These are phyloP conservation scores for Petrophora chlorosata DNA, from an alignment of 2,888 invertebrate species.

Conservation along the genomic window DNA sequence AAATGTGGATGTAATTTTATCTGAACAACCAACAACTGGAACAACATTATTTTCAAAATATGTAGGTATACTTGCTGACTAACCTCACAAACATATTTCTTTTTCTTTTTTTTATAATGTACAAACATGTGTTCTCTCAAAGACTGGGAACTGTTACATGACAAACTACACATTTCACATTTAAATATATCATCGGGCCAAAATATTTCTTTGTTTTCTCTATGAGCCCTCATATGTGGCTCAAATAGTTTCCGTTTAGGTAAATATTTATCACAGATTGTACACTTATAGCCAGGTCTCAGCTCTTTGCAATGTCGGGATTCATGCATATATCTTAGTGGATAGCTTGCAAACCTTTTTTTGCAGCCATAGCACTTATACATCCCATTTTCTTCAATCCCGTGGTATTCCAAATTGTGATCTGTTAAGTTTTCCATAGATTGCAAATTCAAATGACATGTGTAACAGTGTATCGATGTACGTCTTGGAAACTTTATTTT, in stretches of 20 bases:
- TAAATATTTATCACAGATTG: slow-evolving; percentile 53
- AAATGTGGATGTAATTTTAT: neutral
- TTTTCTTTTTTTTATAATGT: neutral
- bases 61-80: neutral
- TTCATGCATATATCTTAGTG: slow-evolving; percentile 60
- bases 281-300: slow-evolving; percentile 66
- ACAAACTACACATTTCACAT: neutral
- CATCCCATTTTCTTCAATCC: slow-evolving; percentile 46
- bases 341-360: slow-evolving; percentile 57
- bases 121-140: neutral
- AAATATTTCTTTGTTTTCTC: slow-evolving; percentile 41
- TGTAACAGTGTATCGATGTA: slow-evolving; percentile 59
- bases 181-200: neutral
- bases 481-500: slow-evolving; percentile 29
- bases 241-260: slow-evolving; percentile 60
- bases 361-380: slow-evolving; percentile 73
- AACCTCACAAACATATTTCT: neutral
- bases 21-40: neutral
- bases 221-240: slow-evolving; percentile 60
- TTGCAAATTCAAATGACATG: slow-evolving; percentile 58
- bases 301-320: slow-evolving; percentile 61
- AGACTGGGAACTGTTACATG: neutral
- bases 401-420: slow-evolving; percentile 62
- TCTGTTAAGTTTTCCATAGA: slow-evolving; percentile 41
- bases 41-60: neutral